A percentile compares a stretch with the other conserved stretches of the same genome.
Evolutionary conservation across 2,888 invertebrate species (phyloP).

Genomic region (Eremobia ochroleuca): DNA sequence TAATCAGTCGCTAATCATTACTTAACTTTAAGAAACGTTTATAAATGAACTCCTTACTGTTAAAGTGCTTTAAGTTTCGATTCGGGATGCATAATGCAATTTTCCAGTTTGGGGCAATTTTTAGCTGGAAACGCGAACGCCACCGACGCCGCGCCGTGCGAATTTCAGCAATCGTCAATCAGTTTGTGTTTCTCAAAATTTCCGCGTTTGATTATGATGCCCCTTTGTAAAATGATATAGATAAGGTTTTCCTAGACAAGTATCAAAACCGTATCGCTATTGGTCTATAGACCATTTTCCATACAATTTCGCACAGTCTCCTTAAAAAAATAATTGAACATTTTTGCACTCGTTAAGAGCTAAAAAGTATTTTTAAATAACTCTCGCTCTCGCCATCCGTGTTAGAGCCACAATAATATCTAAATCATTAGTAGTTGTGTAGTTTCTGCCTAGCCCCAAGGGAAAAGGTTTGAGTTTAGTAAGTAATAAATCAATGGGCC

Average conservation of each 20-base stretch:
- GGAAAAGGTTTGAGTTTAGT: too few relatives aligned
- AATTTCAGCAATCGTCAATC: not conserved
- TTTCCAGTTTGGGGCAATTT: not conserved
- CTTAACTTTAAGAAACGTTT: too few relatives aligned
- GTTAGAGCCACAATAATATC: not conserved
- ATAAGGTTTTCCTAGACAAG: not conserved
- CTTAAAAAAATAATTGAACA: too few relatives aligned
- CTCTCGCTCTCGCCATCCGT: not conserved
- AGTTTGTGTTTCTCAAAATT: not conserved
- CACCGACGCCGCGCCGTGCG: rapidly evolving
- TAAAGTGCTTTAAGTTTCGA: not conserved
- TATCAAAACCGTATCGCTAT: not conserved
- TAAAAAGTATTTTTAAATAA: not conserved
- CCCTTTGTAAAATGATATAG: not conserved
- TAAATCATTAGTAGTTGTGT: too few relatives aligned
- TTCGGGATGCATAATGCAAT: not conserved
- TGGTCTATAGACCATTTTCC: not conserved
- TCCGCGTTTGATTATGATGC: not conserved
- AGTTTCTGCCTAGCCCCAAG: too few relatives aligned
- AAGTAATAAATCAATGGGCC: conserved; percentile 8
- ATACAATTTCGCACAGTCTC: not conserved
- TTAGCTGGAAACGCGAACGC: not conserved
- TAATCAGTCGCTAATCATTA: too few relatives aligned
- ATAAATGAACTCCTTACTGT: not conserved
- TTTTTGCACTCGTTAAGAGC: too few relatives aligned